A percentile compares a stretch with the other conserved stretches of the same genome.
These are phyloP conservation scores for Drosophila lacteicornis DNA, from an alignment of 1,140 invertebrate genomes.

Conservation along the genomic window DNA sequence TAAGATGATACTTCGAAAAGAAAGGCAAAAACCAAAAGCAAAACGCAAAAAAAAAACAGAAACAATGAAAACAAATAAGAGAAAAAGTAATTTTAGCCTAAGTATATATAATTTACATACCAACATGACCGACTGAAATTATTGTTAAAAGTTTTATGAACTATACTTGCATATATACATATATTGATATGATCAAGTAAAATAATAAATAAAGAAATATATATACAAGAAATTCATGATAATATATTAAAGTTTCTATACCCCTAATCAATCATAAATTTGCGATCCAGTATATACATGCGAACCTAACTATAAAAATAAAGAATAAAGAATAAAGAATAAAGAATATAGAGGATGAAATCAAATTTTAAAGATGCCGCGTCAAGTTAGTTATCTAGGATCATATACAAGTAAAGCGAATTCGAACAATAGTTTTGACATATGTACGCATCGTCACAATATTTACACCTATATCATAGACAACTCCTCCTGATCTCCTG, in stretches of 20 bases:
- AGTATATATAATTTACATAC: constrained; percentile 81
- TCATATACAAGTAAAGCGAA: constrained; percentile 62
- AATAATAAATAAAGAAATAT: constrained; percentile 64
- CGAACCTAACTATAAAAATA: constrained; percentile 49
- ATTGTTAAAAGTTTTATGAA: constrained; percentile 84
- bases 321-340: constrained; percentile 2
- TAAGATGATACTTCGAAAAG: constrained; percentile 47
- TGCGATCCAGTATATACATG: constrained; percentile 68
- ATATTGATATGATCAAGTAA: constrained; percentile 84
- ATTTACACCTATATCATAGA: constrained; percentile 60
- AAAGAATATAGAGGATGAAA: constrained; percentile 59
- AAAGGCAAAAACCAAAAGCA: constrained; percentile 40
- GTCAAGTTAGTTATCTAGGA: constrained; percentile 55
- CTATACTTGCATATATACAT: constrained; percentile 80
- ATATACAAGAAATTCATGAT: constrained; percentile 73
- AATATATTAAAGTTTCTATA: constrained; percentile 79
- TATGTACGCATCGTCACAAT: constrained; percentile 23
- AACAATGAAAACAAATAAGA: constrained; percentile 12
- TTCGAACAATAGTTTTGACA: constrained; percentile 61
- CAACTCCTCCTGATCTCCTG: constrained; percentile 38
- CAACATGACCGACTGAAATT: constrained; percentile 83
- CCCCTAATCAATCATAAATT: constrained; percentile 78
- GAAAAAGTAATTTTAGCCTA: constrained; percentile 67
- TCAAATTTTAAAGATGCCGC: constrained; percentile 51
- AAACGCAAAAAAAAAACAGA: constrained; percentile 22